Conservation (phyloP, 2,113 vertebrate genomes). For the Anguilla japonica region DNA sequence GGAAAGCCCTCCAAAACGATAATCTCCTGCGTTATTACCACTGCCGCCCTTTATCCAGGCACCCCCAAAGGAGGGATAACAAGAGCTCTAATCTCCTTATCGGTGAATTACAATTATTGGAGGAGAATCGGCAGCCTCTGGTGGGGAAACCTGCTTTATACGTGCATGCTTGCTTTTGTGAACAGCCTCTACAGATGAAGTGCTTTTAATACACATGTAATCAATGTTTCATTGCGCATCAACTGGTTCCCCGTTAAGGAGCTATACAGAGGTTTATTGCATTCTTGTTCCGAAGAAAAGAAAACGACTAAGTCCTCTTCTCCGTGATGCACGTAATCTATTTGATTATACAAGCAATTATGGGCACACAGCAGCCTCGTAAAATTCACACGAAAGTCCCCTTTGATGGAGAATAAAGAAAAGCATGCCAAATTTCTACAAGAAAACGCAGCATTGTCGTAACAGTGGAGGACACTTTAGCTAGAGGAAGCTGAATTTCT, state of each 20-base stretch:
- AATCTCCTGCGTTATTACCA: constrained; percentile 22
- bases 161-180: constrained; percentile 8
- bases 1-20: constrained; percentile 16
- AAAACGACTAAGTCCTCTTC: background rate
- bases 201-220: constrained; percentile 27
- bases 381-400: constrained; percentile 6
- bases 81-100: constrained; percentile 30
- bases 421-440: background rate
- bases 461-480: background rate
- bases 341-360: constrained; percentile 10
- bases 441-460: background rate
- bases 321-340: background rate
- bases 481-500: background rate
- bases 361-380: background rate
- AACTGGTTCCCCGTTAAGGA: constrained; percentile 13
- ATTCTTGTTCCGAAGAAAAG: background rate
- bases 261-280: constrained; percentile 18
- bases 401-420: background rate
- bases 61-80: constrained; percentile 13
- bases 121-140: background rate
- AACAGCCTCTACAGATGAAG: constrained; percentile 16
- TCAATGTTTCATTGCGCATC: constrained; percentile 31
- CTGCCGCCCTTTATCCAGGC: constrained; percentile 1
- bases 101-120: constrained; percentile 32
- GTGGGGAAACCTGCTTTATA: background rate